phyloP scores from a whole-genome alignment of 2,888 invertebrate genomes.

The Lypha dubia region DNA sequence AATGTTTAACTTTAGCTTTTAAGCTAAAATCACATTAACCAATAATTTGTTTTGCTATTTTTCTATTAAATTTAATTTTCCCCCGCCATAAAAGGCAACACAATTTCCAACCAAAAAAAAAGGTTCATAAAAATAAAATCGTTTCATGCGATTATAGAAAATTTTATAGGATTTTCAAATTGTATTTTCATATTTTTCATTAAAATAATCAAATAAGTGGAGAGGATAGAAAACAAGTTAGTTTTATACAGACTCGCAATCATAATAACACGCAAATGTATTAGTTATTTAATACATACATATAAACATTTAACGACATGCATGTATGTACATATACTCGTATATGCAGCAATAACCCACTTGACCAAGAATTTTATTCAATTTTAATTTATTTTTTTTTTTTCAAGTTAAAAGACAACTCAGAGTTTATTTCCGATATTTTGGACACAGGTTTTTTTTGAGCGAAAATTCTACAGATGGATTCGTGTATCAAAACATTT shows the following conservation, averaged over 20 bases:
- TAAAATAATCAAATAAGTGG: constrained; percentile 25
- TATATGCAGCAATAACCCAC: not conserved
- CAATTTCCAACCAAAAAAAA: constrained; percentile 13
- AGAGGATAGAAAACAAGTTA: not conserved
- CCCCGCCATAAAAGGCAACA: not conserved
- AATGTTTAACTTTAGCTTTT: constrained; percentile 34
- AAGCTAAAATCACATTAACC: constrained; percentile 58
- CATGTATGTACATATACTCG: not conserved
- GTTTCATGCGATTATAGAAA: constrained; percentile 54
- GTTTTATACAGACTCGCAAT: not conserved
- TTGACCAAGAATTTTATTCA: too few species aligned
- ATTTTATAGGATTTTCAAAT: constrained; percentile 60
- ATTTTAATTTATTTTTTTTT: too few species aligned
- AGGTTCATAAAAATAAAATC: constrained; percentile 39
- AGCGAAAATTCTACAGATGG: too few species aligned
- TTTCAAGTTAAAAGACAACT: too few species aligned
- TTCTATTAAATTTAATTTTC: constrained; percentile 7
- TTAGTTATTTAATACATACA: not conserved
- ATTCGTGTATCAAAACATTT: too few species aligned
- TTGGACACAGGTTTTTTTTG: too few species aligned
- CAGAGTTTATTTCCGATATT: too few species aligned
- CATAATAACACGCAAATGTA: constrained; percentile 1
- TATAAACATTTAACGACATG: too few species aligned
- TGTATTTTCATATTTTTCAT: constrained; percentile 43
- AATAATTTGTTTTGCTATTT: constrained; percentile 58